Evolutionary conservation across 2,888 invertebrate genomes (phyloP), one percentile per base, ranked within the genome.

Genomic region (Pherbina coryleti): DNA sequence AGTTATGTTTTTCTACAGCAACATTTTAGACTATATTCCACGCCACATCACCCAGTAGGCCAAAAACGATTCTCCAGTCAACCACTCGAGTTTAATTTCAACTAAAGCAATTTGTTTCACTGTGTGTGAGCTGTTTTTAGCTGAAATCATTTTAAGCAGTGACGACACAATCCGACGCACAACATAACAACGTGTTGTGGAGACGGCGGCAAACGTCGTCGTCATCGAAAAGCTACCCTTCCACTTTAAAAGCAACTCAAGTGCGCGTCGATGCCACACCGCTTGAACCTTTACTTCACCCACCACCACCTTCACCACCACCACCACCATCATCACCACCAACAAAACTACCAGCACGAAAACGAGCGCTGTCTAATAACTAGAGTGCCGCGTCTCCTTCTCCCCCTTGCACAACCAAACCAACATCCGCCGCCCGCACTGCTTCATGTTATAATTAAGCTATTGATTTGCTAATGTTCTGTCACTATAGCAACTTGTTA

Each of bases 171-270:
- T n/a, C 17, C 53, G 55, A 70, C 19, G 55, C 55, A 28, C 55
- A 7, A 31, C 51, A 53, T 55, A 34, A 31, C 51, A 49, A 64
- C 64, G 17, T 64, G 34, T n/a, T 31, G 31, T n/a, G 17, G 64
- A 28, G 22, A 25, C 8, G 31, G n/a, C 19, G 55, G 5, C 19
- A 9, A n/a, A 1, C 55, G 1, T 22, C 64, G 28, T 49, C 19
- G 51, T 22, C 72, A 37, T 51, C 76, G 70, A 55, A 71, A 76
- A 73, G 53, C 73, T 73, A 77, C 72, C 71, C 77, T 73, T 73
- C 57, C 67, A 66, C 70, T 66, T 66, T 55, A 22, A 64, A 22
- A 22, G 17, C 73, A 22, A 25, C 70, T 37, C 11, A 70, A 57
- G 28, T 73, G 34, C 37, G 62, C 34, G 8, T 31, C 28, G 53